phyloP scores from a whole-genome alignment of 2,888 invertebrate genomes.

The Phrixothrix hirtus region DNA sequence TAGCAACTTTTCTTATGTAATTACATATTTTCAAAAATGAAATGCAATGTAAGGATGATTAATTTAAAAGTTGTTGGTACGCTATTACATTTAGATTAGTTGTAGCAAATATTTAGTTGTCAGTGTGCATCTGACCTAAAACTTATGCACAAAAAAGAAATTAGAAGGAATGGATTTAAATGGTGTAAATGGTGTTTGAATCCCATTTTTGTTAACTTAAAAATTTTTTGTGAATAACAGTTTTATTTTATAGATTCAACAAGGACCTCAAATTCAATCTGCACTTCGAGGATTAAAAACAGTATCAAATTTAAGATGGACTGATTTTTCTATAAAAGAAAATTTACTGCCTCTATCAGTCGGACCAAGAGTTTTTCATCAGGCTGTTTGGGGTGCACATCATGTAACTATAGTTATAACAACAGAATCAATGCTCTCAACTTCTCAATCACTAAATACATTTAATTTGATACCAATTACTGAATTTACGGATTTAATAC shows the following conservation, averaged over 20 bases:
- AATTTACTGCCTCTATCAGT: slow-evolving; percentile 60
- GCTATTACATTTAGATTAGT: no score
- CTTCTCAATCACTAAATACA: slow-evolving; percentile 60
- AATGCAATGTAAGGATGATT: no score
- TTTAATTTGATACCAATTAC: slow-evolving; percentile 74
- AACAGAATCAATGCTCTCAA: slow-evolving; percentile 65
- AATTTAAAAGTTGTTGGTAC: no score
- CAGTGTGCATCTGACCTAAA: no score
- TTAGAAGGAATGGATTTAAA: no score
- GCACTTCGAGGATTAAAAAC: slow-evolving; percentile 73
- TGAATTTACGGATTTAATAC: slow-evolving; percentile 80
- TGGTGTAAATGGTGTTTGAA: no score
- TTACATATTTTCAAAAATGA: no score
- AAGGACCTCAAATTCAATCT: slow-evolving; percentile 68
- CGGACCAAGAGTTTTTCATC: slow-evolving; percentile 74
- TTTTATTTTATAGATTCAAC: slow-evolving; percentile 62
- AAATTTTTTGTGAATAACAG: no score
- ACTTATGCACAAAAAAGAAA: no score
- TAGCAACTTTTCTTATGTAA: no score
- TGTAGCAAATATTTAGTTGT: no score
- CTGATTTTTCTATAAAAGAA: slow-evolving; percentile 66
- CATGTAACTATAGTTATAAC: slow-evolving; percentile 70
- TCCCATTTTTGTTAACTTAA: no score
- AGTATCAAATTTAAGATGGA: slow-evolving; percentile 72
- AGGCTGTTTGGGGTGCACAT: slow-evolving; percentile 74